phyloP scores from a whole-genome alignment of 2,888 invertebrate genomes.

The Glyphotaelius pellucidus region DNA sequence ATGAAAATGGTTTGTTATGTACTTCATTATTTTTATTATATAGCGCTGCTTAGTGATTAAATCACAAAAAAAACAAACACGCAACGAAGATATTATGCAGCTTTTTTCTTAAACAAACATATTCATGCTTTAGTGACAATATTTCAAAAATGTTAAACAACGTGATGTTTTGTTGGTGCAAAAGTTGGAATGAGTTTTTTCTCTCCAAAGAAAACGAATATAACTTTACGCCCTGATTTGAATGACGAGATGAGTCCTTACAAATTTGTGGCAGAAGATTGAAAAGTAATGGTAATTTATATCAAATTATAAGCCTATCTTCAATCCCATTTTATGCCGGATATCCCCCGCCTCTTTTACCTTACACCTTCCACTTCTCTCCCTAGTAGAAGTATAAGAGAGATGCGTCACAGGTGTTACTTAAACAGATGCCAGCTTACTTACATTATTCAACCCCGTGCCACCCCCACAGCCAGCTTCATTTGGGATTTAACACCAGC shows the following conservation, averaged over 20 bases:
- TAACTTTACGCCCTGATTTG: background rate
- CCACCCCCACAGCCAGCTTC: background rate
- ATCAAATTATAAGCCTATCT: constrained; percentile 2
- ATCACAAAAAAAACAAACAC: background rate
- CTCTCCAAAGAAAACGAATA: background rate
- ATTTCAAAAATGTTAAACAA: background rate
- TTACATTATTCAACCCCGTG: constrained; percentile 37
- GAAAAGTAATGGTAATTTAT: background rate
- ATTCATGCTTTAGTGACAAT: no score
- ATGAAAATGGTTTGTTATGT: no score
- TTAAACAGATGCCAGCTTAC: constrained; percentile 52
- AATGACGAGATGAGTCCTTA: background rate
- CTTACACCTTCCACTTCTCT: background rate
- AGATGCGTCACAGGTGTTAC: constrained; percentile 61
- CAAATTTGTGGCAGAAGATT: background rate
- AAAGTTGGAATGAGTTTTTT: background rate
- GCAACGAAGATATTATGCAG: background rate
- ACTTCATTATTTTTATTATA: no score
- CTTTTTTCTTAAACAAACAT: background rate
- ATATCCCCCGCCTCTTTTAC: background rate
- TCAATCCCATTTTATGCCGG: constrained; percentile 1
- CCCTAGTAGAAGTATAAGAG: background rate
- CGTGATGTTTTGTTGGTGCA: background rate
- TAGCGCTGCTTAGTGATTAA: background rate
- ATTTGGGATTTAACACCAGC: no score